Percentiles rank a stretch among this genome's conserved stretches.
phyloP scores from a whole-genome alignment of 2,888 invertebrate genomes.

The Ypsolopha scabrella region DNA sequence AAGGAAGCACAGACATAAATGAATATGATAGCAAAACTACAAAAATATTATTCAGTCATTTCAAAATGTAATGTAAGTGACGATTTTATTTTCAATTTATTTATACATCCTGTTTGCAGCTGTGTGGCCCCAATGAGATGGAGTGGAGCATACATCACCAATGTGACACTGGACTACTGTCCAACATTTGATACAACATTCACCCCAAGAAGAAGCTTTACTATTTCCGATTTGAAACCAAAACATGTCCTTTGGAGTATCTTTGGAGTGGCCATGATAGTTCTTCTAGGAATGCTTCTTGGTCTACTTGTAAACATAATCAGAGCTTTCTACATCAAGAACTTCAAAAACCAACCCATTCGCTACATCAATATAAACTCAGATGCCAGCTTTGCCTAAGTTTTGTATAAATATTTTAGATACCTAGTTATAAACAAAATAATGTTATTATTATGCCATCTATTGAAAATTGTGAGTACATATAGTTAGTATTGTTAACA shows the following conservation, averaged over 20 bases:
- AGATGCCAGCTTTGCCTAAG: slow-evolving; percentile 46
- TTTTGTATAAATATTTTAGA: slow-evolving; percentile 6
- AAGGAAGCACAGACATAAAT: no score
- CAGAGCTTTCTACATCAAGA: slow-evolving; percentile 44
- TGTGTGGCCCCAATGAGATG: slow-evolving; percentile 57
- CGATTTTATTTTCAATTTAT: background rate
- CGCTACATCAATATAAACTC: slow-evolving; percentile 46
- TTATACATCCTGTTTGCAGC: slow-evolving; percentile 28
- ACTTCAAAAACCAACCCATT: slow-evolving; percentile 41
- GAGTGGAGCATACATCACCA: slow-evolving; percentile 48
- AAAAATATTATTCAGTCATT: no score
- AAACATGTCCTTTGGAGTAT: slow-evolving; percentile 59
- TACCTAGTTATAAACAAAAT: slow-evolving; percentile 6
- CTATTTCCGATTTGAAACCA: slow-evolving; percentile 39
- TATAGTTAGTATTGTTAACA: background rate
- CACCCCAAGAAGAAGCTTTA: slow-evolving; percentile 28
- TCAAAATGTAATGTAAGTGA: no score
- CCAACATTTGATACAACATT: slow-evolving; percentile 47
- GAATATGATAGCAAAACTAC: no score
- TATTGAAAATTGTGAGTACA: background rate
- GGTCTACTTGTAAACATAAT: slow-evolving; percentile 46
- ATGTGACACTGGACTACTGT: slow-evolving; percentile 47
- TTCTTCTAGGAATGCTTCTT: slow-evolving; percentile 44
- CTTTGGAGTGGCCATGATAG: slow-evolving; percentile 46
- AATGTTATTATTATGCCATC: background rate